Evolutionary conservation across 2,797 vertebrate species (phyloP).

Genomic region (Taenioides sp.): DNA sequence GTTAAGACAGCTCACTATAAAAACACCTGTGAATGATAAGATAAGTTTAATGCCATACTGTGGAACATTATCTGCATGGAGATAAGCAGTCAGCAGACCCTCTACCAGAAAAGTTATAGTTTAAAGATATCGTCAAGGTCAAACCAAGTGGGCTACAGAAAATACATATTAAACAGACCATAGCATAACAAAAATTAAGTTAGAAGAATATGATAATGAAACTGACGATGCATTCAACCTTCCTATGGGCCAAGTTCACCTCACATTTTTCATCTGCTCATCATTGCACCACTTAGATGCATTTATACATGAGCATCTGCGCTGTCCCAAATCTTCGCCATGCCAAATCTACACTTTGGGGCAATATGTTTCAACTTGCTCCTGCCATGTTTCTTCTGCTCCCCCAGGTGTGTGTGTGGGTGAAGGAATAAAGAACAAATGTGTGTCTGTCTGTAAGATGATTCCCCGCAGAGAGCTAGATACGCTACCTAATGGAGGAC

Average conservation of each 20-base stretch:
- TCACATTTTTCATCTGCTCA: conserved; percentile 59
- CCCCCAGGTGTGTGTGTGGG: conserved; percentile 27
- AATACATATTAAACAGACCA: background rate
- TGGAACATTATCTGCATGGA: background rate
- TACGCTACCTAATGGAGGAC: conserved; percentile 66
- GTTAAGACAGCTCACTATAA: background rate
- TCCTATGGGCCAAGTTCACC: conserved; percentile 36
- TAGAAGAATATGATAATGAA: background rate
- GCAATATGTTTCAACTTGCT: conserved; percentile 41
- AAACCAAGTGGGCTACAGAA: background rate
- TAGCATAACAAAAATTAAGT: background rate
- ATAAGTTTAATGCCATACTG: background rate
- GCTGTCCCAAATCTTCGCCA: conserved; percentile 47
- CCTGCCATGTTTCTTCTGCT: conserved; percentile 21
- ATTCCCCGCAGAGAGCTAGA: conserved; percentile 65
- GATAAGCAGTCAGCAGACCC: background rate
- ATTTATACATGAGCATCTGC: conserved; percentile 59
- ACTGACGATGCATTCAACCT: conserved; percentile 37
- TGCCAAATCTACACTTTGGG: conserved; percentile 34
- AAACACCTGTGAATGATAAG: background rate
- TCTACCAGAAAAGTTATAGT: background rate
- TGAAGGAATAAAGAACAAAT: conserved; percentile 59
- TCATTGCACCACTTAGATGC: conserved; percentile 46
- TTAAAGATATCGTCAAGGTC: background rate
- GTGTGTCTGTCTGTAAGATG: conserved; percentile 62